These are phyloP conservation scores for Chanos chanos DNA, from an alignment of 2,797 vertebrate genomes.

Conservation along the genomic window DNA sequence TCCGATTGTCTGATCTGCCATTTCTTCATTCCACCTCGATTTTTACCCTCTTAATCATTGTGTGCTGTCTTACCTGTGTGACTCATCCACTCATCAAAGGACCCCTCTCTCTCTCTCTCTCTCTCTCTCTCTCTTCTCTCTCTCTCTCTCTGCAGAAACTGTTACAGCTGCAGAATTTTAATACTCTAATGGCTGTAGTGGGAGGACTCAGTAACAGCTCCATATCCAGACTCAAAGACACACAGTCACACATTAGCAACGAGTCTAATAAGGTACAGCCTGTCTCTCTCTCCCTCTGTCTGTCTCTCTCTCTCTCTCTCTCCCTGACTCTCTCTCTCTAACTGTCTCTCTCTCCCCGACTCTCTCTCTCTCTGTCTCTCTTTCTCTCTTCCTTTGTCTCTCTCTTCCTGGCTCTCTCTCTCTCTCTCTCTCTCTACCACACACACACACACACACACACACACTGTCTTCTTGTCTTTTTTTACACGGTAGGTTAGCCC, in stretches of 20 bases:
- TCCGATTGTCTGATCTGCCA: background rate
- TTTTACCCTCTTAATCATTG: too few species aligned
- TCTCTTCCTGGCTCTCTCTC: slow-evolving; percentile 51
- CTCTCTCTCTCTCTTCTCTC: too few species aligned
- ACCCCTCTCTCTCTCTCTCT: too few species aligned
- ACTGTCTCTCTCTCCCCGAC: slow-evolving; percentile 59
- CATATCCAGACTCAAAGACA: slow-evolving; percentile 89
- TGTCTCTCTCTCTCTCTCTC: background rate
- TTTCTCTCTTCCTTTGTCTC: background rate
- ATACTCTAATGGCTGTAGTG: slow-evolving; percentile 88
- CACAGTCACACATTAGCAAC: slow-evolving; percentile 74
- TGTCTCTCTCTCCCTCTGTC: background rate
- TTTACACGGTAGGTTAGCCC: too few species aligned
- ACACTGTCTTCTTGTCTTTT: too few species aligned
- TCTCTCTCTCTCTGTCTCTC: background rate
- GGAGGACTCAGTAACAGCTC: slow-evolving; percentile 90
- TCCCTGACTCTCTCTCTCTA: slow-evolving; percentile 80
- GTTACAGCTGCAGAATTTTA: slow-evolving; percentile 87
- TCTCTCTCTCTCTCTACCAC: background rate
- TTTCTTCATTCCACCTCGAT: too few species aligned
- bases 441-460: slow-evolving; percentile 38
- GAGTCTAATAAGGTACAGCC: slow-evolving; percentile 82
- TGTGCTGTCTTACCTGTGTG: too few species aligned
- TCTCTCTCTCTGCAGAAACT: slow-evolving; percentile 68
- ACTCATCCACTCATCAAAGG: too few species aligned